Percentiles rank a stretch among this genome's conserved stretches.
Evolutionary conservation across 1,140 invertebrate species (phyloP).

Genomic region (Lordiphosa clarofinis): DNA sequence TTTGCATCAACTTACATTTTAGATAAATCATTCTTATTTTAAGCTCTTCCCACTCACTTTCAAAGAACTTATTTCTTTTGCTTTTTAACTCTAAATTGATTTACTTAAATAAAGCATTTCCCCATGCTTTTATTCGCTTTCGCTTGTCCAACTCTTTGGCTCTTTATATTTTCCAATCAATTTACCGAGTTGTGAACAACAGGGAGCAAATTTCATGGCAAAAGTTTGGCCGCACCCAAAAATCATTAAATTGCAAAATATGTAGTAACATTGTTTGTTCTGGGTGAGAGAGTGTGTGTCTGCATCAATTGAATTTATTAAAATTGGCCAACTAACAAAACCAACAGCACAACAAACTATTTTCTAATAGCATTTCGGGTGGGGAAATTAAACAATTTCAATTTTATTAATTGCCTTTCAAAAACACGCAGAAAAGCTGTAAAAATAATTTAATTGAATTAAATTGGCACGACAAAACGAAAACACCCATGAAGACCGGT

Average conservation of each 20-base stretch:
- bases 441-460: constrained; percentile 47
- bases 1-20: too few species aligned
- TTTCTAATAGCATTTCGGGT: constrained; percentile 3
- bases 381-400: constrained; percentile 42
- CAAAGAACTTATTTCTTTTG: too few species aligned
- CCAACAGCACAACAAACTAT: constrained; percentile 8
- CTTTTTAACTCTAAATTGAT: constrained; percentile 6
- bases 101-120: constrained; percentile 7
- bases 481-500: not conserved
- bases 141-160: not conserved
- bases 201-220: constrained; percentile 26
- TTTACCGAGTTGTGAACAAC: constrained; percentile 15
- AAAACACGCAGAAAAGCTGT: constrained; percentile 20
- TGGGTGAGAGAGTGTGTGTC: not conserved
- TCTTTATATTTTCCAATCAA: constrained; percentile 50
- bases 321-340: constrained; percentile 36
- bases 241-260: constrained; percentile 10
- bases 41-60: too few species aligned
- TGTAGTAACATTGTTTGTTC: constrained; percentile 13
- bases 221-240: constrained; percentile 35
- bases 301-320: constrained; percentile 47
- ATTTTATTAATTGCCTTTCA: constrained; percentile 60
- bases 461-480: constrained; percentile 12
- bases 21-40: too few species aligned
- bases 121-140: constrained; percentile 7